Evolutionary conservation across 2,888 invertebrate genomes (phyloP), one percentile per base, ranked within the genome.

Genomic region (Aethes cnicana): DNA sequence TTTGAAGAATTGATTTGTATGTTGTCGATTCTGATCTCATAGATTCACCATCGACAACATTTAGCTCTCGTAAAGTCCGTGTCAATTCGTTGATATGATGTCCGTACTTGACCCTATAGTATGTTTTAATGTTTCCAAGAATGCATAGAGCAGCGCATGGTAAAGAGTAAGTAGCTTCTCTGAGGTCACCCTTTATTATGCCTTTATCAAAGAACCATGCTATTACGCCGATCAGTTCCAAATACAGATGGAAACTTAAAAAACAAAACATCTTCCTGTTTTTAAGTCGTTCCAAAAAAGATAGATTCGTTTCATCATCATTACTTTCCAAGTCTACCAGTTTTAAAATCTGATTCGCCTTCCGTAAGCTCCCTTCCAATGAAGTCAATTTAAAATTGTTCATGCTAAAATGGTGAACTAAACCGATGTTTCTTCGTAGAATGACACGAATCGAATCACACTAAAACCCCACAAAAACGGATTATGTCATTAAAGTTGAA

Each of bases 91-190:
- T 58, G 3, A 73, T 66, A 4, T 62, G 39, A 26, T 66, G 46
- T 3, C 59, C 58, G 17, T 74, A 42, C 18, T 58, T 60, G 1
- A 77, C 39, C n/a, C 71, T 64, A 21, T 49, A 71, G 35, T 53
- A 70, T 1, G 69, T 48, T 59, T 76, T 80, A 0, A 61, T 43
- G 36, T 60, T 49, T 1, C 69, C 77, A 3, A 79, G 59, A 0
- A 70, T 6, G 16, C 69, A 64, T 2, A 74, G 20, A 2, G 64
- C 66, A 0, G 70, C 36, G 18, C 77, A 74, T 0, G 79, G 77
- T 2, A 70, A 28, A 26, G 67, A 53, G 35, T 64, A 68, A 6
- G 77, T 73, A 0, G 75, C 55, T 32, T 73, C 62, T 9, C 65
- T 48, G 3, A 76, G 20, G 35, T 50, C 64, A n/a, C 42, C 55